phyloP scores from a whole-genome alignment of 2,888 invertebrate genomes.

The Noctua fimbriata region DNA sequence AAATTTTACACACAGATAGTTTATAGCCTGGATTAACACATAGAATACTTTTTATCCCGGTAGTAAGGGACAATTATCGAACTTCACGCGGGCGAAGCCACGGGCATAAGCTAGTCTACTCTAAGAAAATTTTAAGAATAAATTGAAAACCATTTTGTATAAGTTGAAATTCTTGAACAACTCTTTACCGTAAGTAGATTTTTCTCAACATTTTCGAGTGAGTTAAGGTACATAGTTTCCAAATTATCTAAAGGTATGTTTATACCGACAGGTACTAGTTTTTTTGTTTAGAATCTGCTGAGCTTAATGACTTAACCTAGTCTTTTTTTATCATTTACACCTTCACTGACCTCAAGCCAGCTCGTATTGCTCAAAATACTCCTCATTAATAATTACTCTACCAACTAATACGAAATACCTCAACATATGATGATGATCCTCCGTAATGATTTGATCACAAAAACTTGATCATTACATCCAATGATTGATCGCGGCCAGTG shows the following conservation, averaged over 20 bases:
- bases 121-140: background rate
- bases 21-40: too few species aligned
- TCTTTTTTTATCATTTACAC: background rate
- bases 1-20: too few species aligned
- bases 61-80: too few species aligned
- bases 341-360: background rate
- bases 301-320: background rate
- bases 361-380: background rate
- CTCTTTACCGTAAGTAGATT: background rate
- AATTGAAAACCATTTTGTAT: background rate
- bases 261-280: background rate
- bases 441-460: slow-evolving; percentile 37
- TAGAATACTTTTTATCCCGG: too few species aligned
- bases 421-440: slow-evolving; percentile 26
- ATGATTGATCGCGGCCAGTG: slow-evolving; percentile 50
- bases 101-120: too few species aligned
- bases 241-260: background rate
- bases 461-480: slow-evolving; percentile 52
- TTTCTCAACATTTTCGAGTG: background rate
- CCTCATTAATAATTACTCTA: background rate
- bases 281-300: background rate
- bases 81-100: too few species aligned
- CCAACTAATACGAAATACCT: slow-evolving; percentile 39
- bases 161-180: background rate
- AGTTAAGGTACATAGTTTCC: background rate